Conservation (phyloP, 2,888 invertebrate species). For the Embidobia sp. region DNA sequence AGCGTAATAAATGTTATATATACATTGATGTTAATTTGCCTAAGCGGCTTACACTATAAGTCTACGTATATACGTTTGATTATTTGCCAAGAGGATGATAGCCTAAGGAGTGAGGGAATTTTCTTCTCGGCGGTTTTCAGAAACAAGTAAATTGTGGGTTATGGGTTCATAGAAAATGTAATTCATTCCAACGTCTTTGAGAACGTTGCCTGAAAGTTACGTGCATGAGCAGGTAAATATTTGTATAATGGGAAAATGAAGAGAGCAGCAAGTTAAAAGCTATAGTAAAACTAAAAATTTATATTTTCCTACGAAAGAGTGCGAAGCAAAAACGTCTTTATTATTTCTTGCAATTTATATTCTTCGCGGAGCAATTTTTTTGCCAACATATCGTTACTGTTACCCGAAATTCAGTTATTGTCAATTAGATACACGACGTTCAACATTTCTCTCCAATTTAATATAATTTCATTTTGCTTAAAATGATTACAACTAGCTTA, state of each 20-base stretch:
- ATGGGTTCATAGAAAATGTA: conserved; percentile 37
- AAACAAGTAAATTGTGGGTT: conserved; percentile 36
- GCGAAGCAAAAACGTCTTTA: too few species aligned
- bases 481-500: conserved; percentile 12
- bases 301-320: background rate
- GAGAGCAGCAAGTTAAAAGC: conserved; percentile 21
- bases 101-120: background rate
- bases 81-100: too few species aligned
- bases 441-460: background rate
- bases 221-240: conserved; percentile 30
- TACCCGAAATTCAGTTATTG: background rate
- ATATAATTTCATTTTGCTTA: conserved; percentile 5
- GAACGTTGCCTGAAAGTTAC: conserved; percentile 12
- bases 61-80: too few species aligned
- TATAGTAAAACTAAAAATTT: conserved; percentile 11
- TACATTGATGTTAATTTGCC: too few species aligned
- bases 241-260: conserved; percentile 28
- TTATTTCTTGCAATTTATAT: background rate
- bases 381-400: too few species aligned
- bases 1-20: too few species aligned
- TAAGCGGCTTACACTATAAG: too few species aligned
- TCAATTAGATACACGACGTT: too few species aligned
- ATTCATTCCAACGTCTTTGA: conserved; percentile 24
- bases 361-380: background rate
- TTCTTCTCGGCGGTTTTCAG: conserved; percentile 7